Base-by-base conservation (phyloP, 2,113 vertebrate genomes). In the Tiliqua scincoides region DNA sequence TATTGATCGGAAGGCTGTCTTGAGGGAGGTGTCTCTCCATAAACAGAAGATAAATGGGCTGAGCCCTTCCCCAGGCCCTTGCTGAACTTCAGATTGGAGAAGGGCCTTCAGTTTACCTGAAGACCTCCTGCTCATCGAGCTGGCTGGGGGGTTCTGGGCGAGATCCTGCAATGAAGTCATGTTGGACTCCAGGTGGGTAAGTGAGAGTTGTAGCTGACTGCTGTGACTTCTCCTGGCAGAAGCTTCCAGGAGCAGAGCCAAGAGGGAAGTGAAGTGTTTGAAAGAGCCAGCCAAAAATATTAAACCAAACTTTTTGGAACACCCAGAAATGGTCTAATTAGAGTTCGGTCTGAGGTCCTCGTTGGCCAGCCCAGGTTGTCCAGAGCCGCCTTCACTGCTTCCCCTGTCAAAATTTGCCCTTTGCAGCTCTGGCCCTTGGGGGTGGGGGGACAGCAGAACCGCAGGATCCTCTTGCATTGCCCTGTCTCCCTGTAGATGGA, bases 181-280 rank as follows among this genome's bases (percentile, higher is more conserved):
- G 84, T 87, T 68, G 89, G 91, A 79, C 91, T 89, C 84, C 91
- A 88, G 88, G 84, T 88, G 89, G 90, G 89, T 83, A 86, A 87
- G 88, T 84, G 91, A 78, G 0, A 27, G 89, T 91, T 89, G 89
- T 83, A 63, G 77, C 87, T 85, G 83, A 85, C 77, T 89, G 93
- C 89, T 79, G 78, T 12, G 83, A 83, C 87, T 93, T 89, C 88
- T 91, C 93, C 86, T 91, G 63, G 82, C 89, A 88, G 79, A 73
- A 76, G 71, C 70, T 54, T 82, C 68, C 80, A 87, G 88, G 65
- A 91, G 87, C 85, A 76, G 57, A 79, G 73, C 89, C 85, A 82
- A 85, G 88, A 82, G 87, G 92, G 91, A 88, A 25, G 91, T 85
- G 86, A 84, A 92, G 78, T 84, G 88, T 88, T 88, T 87, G 77